Conservation (phyloP, 1,140 invertebrate genomes). For the Dendrolimus kikuchii region DNA sequence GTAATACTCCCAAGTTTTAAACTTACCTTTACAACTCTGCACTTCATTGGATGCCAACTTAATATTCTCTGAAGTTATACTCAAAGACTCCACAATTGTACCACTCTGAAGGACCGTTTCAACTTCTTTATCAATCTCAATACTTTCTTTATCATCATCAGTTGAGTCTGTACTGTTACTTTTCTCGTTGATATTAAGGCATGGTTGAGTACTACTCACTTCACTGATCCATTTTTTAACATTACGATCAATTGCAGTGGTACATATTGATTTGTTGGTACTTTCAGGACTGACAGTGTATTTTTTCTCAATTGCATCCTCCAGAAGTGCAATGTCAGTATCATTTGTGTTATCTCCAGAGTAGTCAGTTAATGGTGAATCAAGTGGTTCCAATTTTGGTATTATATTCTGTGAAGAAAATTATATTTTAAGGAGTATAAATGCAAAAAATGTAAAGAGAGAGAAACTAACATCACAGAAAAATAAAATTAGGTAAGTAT, state of each 20-base stretch:
- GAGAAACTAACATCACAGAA: no score
- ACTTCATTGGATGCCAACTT: conserved; percentile 53
- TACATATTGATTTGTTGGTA: conserved; percentile 27
- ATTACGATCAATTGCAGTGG: conserved; percentile 22
- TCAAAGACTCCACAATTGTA: conserved; percentile 59
- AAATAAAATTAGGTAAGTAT: no score
- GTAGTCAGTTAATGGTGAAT: conserved; percentile 56
- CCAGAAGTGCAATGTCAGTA: conserved; percentile 51
- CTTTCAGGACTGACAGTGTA: conserved; percentile 37
- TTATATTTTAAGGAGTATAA: background rate
- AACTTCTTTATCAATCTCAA: conserved; percentile 65
- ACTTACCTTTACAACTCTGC: conserved; percentile 47
- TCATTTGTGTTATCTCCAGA: conserved; percentile 62
- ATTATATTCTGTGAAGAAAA: conserved; percentile 42
- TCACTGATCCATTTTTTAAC: conserved; percentile 59
- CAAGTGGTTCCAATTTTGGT: conserved; percentile 56
- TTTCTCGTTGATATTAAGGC: conserved; percentile 49
- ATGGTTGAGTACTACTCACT: conserved; percentile 62
- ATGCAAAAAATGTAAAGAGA: no score
- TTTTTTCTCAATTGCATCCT: conserved; percentile 49
- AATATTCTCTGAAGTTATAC: conserved; percentile 56
- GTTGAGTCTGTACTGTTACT: conserved; percentile 18
- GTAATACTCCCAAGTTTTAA: background rate
- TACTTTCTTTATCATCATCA: conserved; percentile 51
- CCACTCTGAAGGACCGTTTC: conserved; percentile 63